phyloP scores from a whole-genome alignment of 2,888 invertebrate genomes.

The Rhodophaea formosa region DNA sequence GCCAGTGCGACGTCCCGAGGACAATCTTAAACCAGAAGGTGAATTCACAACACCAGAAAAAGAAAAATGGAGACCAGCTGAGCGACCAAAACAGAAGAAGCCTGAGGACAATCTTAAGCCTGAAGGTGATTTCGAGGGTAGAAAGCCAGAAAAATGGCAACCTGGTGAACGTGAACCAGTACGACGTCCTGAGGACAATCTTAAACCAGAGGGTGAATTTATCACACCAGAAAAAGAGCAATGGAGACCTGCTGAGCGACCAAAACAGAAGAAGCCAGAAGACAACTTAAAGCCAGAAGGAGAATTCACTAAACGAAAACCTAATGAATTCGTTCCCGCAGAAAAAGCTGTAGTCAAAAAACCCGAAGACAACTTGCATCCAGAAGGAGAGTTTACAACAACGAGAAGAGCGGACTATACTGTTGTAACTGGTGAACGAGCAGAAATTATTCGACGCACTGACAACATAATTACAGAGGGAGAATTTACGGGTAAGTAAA shows the following conservation, averaged over 20 bases:
- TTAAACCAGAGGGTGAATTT: conserved; percentile 48
- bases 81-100: conserved; percentile 50
- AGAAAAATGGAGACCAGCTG: conserved; percentile 52
- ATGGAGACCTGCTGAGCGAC: conserved; percentile 65
- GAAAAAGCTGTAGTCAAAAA: conserved; percentile 60
- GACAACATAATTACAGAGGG: conserved; percentile 85
- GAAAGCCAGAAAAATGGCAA: conserved; percentile 42
- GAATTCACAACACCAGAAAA: conserved; percentile 47
- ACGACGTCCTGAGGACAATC: conserved; percentile 73
- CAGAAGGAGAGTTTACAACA: conserved; percentile 82
- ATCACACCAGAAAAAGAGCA: conserved; percentile 50
- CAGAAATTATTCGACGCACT: conserved; percentile 82
- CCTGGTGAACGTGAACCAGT: conserved; percentile 53
- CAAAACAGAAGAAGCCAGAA: conserved; percentile 54
- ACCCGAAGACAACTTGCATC: conserved; percentile 66
- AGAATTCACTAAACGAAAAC: conserved; percentile 65
- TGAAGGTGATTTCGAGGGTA: conserved; percentile 78
- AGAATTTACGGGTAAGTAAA: conserved; percentile 83
- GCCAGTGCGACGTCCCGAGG: conserved; percentile 65
- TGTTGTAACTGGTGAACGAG: conserved; percentile 83
- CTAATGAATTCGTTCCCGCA: conserved; percentile 59
- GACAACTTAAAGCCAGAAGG: conserved; percentile 80
- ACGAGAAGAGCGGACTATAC: conserved; percentile 80
- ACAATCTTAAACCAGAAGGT: conserved; percentile 75
- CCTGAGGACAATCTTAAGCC: conserved; percentile 78